Evolutionary conservation across 2,888 invertebrate species (phyloP), one percentile per base, ranked within the genome.

Genomic region (Pilophorus perplexus): DNA sequence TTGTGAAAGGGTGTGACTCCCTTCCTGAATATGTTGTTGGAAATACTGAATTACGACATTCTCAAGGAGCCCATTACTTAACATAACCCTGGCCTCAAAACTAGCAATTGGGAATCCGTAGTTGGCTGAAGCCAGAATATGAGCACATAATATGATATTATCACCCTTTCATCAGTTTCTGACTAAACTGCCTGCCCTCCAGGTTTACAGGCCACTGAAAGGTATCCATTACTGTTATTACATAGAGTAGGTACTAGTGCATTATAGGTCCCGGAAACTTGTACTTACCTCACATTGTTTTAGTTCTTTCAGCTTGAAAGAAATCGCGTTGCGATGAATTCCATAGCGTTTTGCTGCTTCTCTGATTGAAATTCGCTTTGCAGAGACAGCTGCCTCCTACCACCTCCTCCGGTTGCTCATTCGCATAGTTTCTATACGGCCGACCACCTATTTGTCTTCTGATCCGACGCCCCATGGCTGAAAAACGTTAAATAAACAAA

Each of bases 241-340:
- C n/a, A n/a, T n/a, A n/a, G n/a, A n/a, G n/a, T n/a, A n/a, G n/a
- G n/a, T n/a, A n/a, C n/a, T n/a, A n/a, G n/a, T n/a, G n/a, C n/a
- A n/a, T n/a, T n/a, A n/a, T n/a, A n/a, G n/a, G n/a, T n/a, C n/a
- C n/a, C n/a, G n/a, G n/a, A n/a, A n/a, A n/a, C n/a, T n/a, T n/a
- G n/a, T n/a, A n/a, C n/a, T n/a, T n/a, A n/a, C n/a, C n/a, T n/a
- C n/a, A n/a, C n/a, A n/a, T n/a, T n/a, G n/a, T n/a, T n/a, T n/a
- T n/a, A n/a, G n/a, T n/a, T n/a, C n/a, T n/a, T 46, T 46, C 10
- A 22, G 46, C 46, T 46, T 46, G 46, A 25, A 46, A n/a, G 46
- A 46, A 46, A 46, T 46, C n/a, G 46, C 23, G 46, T 46, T 46
- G 46, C 46, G 22, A 23, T 46, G 46, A 46, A 46, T 46, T 25